These are phyloP conservation scores for Drosophila punjabiensis DNA, from an alignment of 1,140 invertebrate genomes.

Conservation along the genomic window DNA sequence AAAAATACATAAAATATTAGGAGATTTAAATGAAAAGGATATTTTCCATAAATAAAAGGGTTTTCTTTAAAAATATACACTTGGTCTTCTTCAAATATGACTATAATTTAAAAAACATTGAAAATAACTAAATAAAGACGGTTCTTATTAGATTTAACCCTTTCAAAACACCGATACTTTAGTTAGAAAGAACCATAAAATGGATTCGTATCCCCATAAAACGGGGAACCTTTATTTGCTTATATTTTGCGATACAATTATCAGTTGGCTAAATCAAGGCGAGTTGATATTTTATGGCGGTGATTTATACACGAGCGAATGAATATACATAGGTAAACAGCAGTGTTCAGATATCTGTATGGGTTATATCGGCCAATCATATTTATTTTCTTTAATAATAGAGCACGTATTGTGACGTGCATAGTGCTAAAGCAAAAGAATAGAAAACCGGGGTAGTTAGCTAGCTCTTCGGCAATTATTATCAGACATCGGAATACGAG, in stretches of 20 bases:
- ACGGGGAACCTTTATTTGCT: slow-evolving; percentile 16
- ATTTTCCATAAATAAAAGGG: not conserved
- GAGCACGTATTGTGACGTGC: slow-evolving; percentile 20
- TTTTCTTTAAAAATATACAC: not conserved
- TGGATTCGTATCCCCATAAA: slow-evolving; percentile 6
- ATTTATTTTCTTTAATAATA: slow-evolving; percentile 7
- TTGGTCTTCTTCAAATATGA: no score
- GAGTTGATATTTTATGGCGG: slow-evolving; percentile 13
- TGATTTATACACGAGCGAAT: slow-evolving; percentile 1
- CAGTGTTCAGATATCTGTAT: slow-evolving; percentile 10
- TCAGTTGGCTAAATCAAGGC: slow-evolving; percentile 18
- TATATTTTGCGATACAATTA: slow-evolving; percentile 19
- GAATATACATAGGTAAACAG: slow-evolving; percentile 1
- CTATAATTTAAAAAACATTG: no score
- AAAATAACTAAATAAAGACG: no score
- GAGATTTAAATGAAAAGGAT: not conserved
- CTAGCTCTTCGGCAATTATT: slow-evolving; percentile 12
- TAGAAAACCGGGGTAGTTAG: not conserved
- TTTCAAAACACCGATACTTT: not conserved
- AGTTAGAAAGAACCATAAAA: not conserved
- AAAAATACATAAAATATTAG: not conserved
- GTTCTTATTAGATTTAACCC: not conserved
- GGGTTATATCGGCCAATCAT: slow-evolving; percentile 13
- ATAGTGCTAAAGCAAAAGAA: slow-evolving; percentile 2
- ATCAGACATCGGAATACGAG: slow-evolving; percentile 27